phyloP scores from a whole-genome alignment of 2,888 invertebrate genomes.

The Netelia fuscicornis region DNA sequence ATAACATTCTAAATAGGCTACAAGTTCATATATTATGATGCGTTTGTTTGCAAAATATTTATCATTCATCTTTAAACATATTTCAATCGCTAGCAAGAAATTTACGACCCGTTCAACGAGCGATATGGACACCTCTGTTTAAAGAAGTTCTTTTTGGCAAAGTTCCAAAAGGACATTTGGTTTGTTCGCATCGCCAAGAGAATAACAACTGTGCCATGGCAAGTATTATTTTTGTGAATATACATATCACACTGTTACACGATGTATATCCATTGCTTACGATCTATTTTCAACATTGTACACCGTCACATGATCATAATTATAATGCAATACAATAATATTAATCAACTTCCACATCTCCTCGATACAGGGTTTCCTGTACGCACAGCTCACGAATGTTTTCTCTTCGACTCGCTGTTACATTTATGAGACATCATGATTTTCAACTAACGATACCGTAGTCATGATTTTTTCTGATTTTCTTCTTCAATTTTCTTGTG shows the following conservation, averaged over 20 bases:
- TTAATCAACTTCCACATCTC: neutral
- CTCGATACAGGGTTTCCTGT: neutral
- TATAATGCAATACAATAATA: conserved; percentile 20
- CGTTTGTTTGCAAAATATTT: neutral
- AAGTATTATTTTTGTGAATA: conserved; percentile 25
- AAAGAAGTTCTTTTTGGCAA: conserved; percentile 36
- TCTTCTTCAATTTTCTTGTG: neutral
- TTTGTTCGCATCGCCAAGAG: conserved; percentile 32
- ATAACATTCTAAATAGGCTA: conserved; percentile 45
- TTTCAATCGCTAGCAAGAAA: conserved; percentile 34
- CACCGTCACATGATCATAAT: conserved; percentile 24
- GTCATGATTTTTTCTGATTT: neutral
- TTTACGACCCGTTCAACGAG: conserved; percentile 43
- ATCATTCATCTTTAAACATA: neutral
- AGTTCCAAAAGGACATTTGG: conserved; percentile 36
- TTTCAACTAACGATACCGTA: neutral
- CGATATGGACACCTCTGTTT: neutral
- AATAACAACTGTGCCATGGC: conserved; percentile 33
- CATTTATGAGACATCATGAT: neutral
- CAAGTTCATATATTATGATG: neutral
- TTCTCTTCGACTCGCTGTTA: neutral
- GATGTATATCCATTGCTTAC: conserved; percentile 39
- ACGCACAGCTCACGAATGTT: too few relatives aligned
- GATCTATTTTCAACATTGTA: conserved; percentile 43
- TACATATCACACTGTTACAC: conserved; percentile 59